Conservation (phyloP, 1,140 invertebrate genomes). For the Dinoponera quadriceps region DNA sequence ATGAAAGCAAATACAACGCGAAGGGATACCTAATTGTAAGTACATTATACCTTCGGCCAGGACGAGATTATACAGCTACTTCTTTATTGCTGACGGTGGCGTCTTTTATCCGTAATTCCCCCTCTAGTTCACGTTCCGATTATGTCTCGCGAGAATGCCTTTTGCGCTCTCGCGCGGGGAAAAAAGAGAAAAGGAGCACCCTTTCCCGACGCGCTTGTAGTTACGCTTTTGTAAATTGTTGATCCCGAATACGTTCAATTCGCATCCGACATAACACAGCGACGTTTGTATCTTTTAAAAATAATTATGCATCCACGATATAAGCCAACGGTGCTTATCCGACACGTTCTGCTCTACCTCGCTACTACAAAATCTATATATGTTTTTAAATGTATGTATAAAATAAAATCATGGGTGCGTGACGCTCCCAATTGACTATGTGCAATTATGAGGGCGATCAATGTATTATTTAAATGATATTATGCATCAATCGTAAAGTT, state of each 20-base stretch:
- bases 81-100: slow-evolving; percentile 72
- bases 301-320: no score
- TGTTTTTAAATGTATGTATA: no score
- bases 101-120: slow-evolving; percentile 71
- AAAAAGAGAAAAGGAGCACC: slow-evolving; percentile 35
- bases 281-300: background rate
- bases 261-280: slow-evolving; percentile 7
- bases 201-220: slow-evolving; percentile 12
- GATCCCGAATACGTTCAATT: slow-evolving; percentile 6
- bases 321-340: no score
- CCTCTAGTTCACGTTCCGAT: slow-evolving; percentile 46
- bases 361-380: no score
- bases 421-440: no score
- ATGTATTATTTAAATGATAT: no score
- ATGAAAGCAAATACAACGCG: slow-evolving; percentile 66
- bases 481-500: no score
- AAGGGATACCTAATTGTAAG: slow-evolving; percentile 74
- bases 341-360: no score
- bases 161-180: no score
- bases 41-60: slow-evolving; percentile 73
- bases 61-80: slow-evolving; percentile 73
- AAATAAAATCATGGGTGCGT: no score
- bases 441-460: no score
- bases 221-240: slow-evolving; percentile 51
- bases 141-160: slow-evolving; percentile 32